Conservation (phyloP, 2,797 vertebrate species). For the Acanthurus lineatus region DNA sequence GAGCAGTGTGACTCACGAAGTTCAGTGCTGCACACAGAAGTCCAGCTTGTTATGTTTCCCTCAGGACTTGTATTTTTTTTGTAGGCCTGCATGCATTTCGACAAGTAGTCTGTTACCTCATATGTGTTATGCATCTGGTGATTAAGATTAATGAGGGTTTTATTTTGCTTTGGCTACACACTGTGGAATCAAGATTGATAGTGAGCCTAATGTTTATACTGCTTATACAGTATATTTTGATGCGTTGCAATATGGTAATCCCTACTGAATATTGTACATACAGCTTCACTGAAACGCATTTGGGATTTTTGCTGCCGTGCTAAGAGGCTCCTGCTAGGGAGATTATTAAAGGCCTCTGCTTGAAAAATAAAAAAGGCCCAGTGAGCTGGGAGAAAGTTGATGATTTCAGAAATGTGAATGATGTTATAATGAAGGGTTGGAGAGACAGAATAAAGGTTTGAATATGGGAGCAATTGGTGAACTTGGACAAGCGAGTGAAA, state of each 20-base stretch:
- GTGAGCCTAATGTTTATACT: slow-evolving; percentile 15
- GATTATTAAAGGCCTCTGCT: slow-evolving; percentile 50
- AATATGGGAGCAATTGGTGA: slow-evolving; percentile 22
- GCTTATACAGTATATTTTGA: slow-evolving; percentile 38
- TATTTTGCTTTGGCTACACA: slow-evolving; percentile 22
- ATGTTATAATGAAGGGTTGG: slow-evolving; percentile 43
- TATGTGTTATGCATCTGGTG: slow-evolving; percentile 12
- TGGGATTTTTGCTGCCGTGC: slow-evolving; percentile 41
- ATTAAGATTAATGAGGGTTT: slow-evolving; percentile 48
- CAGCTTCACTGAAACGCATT: slow-evolving; percentile 27
- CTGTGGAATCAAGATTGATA: slow-evolving; percentile 29
- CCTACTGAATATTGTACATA: slow-evolving; percentile 40
- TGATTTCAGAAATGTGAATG: slow-evolving; percentile 28
- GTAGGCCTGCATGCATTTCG: slow-evolving; percentile 29
- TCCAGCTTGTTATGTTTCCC: slow-evolving; percentile 24
- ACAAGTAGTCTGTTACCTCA: slow-evolving; percentile 30
- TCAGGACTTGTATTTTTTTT: slow-evolving; percentile 39
- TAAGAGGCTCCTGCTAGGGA: slow-evolving; percentile 52
- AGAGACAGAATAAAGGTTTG: slow-evolving; percentile 17
- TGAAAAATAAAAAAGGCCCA: not conserved
- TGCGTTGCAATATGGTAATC: slow-evolving; percentile 48
- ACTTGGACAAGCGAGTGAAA: slow-evolving; percentile 34
- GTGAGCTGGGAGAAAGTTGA: not conserved
- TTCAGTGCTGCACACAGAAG: slow-evolving; percentile 26
- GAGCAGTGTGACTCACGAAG: slow-evolving; percentile 19